Percentiles rank a stretch among this genome's conserved stretches.
phyloP scores from a whole-genome alignment of 2,113 vertebrate genomes.

The Thryonomys swinderianus region DNA sequence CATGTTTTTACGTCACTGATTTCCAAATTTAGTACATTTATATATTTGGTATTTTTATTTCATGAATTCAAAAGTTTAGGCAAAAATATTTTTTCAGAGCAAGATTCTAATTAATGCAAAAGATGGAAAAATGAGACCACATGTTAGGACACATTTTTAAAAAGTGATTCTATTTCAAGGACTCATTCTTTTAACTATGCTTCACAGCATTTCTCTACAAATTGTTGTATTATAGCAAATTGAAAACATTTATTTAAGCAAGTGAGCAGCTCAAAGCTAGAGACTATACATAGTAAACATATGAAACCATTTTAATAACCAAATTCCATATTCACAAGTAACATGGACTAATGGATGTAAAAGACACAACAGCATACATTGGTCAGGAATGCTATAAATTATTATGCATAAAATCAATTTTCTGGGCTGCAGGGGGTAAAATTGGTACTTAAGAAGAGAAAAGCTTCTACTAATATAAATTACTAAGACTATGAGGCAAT shows the following conservation, averaged over 20 bases:
- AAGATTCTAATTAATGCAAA: conserved; percentile 85
- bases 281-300: conserved; percentile 83
- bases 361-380: conserved; percentile 71
- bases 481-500: conserved; percentile 53
- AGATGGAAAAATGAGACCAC: conserved; percentile 82
- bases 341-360: conserved; percentile 77
- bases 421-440: conserved; percentile 70
- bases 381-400: conserved; percentile 80
- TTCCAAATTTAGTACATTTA: conserved; percentile 78
- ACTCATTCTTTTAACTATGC: conserved; percentile 84
- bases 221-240: conserved; percentile 85
- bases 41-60: conserved; percentile 75
- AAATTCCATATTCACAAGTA: conserved; percentile 82
- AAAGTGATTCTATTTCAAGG: conserved; percentile 85
- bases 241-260: conserved; percentile 87
- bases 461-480: conserved; percentile 64
- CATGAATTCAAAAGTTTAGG: conserved; percentile 73
- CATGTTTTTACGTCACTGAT: conserved; percentile 64
- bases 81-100: conserved; percentile 76
- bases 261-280: conserved; percentile 82
- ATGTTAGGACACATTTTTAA: conserved; percentile 85
- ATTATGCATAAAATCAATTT: conserved; percentile 80
- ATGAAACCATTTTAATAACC: conserved; percentile 83
- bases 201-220: conserved; percentile 86
- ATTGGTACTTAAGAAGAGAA: conserved; percentile 68